These are phyloP conservation scores for Chironomus striatipennis DNA, from an alignment of 1,140 invertebrate genomes.

Conservation along the genomic window DNA sequence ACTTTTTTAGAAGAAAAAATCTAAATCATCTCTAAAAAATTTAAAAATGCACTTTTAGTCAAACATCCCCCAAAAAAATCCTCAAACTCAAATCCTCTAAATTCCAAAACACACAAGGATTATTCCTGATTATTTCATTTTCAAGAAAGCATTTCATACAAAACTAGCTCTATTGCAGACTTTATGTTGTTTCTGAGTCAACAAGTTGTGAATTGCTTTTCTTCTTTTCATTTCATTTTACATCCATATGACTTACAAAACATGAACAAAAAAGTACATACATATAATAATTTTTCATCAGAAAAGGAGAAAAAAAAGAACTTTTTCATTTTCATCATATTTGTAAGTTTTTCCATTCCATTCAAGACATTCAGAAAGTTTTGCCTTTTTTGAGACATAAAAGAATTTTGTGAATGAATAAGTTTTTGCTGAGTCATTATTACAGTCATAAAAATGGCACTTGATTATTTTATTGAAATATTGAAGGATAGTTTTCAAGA, in stretches of 20 bases:
- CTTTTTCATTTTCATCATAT: not conserved
- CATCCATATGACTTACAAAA: too few relatives aligned
- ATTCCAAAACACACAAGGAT: too few relatives aligned
- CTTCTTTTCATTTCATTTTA: not conserved
- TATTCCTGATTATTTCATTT: too few relatives aligned
- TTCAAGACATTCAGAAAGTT: not conserved
- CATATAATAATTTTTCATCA: not conserved
- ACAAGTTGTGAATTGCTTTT: constrained; percentile 8
- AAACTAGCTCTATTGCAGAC: too few relatives aligned
- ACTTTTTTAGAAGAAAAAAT: too few relatives aligned
- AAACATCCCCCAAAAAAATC: too few relatives aligned
- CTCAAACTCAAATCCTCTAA: too few relatives aligned
- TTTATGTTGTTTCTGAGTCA: not conserved
- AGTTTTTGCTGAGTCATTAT: not conserved
- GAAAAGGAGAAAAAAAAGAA: not conserved
- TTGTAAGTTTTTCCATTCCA: not conserved
- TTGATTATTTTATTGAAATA: not conserved
- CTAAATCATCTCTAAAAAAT: too few relatives aligned
- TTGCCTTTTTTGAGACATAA: too few relatives aligned
- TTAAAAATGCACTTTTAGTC: too few relatives aligned
- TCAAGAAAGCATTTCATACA: too few relatives aligned
- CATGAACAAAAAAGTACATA: too few relatives aligned
- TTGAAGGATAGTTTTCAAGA: not conserved
- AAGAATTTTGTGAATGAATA: not conserved
- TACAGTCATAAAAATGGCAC: not conserved